These are phyloP conservation scores for Leptosomus discolor DNA, from an alignment of 2,113 vertebrate species.

Conservation along the genomic window DNA sequence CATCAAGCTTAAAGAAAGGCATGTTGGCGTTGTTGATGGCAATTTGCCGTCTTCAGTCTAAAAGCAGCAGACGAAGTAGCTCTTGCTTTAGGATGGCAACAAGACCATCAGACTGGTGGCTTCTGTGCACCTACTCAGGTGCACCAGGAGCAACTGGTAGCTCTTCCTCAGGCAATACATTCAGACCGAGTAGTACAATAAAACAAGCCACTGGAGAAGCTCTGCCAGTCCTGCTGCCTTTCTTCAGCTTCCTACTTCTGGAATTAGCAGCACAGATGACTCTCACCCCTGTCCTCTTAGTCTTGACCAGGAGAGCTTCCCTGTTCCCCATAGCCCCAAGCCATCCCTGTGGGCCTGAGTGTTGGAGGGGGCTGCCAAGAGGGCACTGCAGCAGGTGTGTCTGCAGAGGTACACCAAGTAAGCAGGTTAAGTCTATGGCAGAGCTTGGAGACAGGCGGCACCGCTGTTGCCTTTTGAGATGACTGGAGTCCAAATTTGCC, in stretches of 20 bases:
- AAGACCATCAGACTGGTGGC: background rate
- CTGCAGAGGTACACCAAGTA: background rate
- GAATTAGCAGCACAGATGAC: background rate
- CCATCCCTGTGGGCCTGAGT: rapidly evolving
- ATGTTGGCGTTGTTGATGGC: background rate
- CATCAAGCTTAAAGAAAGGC: background rate
- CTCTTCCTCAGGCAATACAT: background rate
- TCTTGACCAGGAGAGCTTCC: background rate
- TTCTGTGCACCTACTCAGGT: background rate
- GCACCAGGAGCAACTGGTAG: background rate
- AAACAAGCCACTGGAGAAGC: background rate
- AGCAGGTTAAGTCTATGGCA: background rate
- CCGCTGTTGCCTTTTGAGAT: background rate
- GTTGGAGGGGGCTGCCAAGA: background rate
- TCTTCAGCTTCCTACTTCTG: background rate
- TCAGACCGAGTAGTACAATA: background rate
- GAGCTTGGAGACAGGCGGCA: background rate
- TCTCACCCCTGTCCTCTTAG: background rate
- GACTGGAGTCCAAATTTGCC: background rate
- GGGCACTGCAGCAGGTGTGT: background rate
- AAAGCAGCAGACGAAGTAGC: background rate
- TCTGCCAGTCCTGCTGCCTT: background rate
- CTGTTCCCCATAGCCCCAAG: rapidly evolving
- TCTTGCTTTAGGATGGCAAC: background rate
- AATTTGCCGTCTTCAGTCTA: background rate